Evolutionary conservation across 64 coral and sea anemone genomes (phyloP).

Genomic region (Exaiptasia diaphana): DNA sequence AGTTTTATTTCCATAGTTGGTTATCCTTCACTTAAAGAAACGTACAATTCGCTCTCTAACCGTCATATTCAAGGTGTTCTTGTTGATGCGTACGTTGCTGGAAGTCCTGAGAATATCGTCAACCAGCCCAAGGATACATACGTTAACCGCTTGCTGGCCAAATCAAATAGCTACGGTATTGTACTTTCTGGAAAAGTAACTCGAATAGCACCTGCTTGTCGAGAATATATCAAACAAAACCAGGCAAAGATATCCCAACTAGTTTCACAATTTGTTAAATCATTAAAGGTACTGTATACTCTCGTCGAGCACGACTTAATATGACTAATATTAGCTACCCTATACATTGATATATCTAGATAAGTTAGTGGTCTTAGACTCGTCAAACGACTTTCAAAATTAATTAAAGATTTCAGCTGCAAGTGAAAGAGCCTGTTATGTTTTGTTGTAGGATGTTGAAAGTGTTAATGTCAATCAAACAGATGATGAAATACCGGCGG

Average conservation of each 20-base stretch:
- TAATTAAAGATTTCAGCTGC: too few relatives aligned
- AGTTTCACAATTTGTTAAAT: neutral
- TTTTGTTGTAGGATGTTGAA: too few relatives aligned
- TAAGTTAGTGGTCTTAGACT: too few relatives aligned
- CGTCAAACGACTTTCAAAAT: too few relatives aligned
- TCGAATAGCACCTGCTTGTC: neutral
- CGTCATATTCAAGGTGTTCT: constrained; percentile 4
- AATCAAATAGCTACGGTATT: neutral
- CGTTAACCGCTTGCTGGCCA: neutral
- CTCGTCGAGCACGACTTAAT: too few relatives aligned
- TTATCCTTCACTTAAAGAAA: neutral
- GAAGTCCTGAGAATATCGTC: neutral
- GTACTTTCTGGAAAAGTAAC: neutral
- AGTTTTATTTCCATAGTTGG: neutral
- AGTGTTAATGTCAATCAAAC: too few relatives aligned
- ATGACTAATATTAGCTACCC: too few relatives aligned
- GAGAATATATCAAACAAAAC: neutral
- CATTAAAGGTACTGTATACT: neutral
- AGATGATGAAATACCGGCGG: too few relatives aligned
- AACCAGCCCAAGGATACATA: neutral
- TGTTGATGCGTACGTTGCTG: constrained; percentile 17
- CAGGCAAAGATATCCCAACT: neutral
- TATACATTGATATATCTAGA: too few relatives aligned
- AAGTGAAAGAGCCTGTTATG: too few relatives aligned
- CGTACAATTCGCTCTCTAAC: neutral